Base-by-base conservation (phyloP, 2,113 vertebrate species). In the Formicarius rufipectus region DNA sequence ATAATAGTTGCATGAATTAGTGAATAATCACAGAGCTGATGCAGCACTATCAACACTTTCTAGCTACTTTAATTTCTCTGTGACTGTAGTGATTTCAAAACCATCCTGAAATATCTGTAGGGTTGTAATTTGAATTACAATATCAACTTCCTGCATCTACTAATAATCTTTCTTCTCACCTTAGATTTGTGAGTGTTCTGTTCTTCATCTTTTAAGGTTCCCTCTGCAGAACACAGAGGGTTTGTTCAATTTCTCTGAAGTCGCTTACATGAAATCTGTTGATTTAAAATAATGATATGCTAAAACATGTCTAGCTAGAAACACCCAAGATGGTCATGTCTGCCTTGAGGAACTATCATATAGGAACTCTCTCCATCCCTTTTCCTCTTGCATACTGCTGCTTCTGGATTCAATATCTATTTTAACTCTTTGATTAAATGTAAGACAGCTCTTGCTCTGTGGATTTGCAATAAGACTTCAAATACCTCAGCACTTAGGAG, bases 401-500 rank as follows among this genome's bases (percentile, higher is more conserved):
- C 80, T 95, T 86, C 81, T 77, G 18, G 71, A 89, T 87, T 84
- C 73, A 78, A 39, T 69, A 40, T 82, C 84, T 83, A 55, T 81
- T 92, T 73, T 55, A 10, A 50, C 40, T 93, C 94, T 95, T 92
- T 75, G 89, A 64, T 91, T 87, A 96, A 89, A 96, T 86, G 17
- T 87, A 94, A 97, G 89, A 79, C 78, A 73, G 62, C 27, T 67
- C 86, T 95, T 94, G 63, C 90, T 96, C 75, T 90, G 56, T 5
- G 56, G 72, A 96, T 94, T 77, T 95, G 66, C 75, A 81, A 30
- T 64, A 95, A 96, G 96, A 95, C 79, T 95, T 96, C 76, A 77
- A 92, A 94, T 66, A 89, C 35, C 31, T 76, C 60, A 77, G 49
- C n/a, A 89, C 14, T 60, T 73, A 49, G 59, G 22, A 95, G 25